A percentile compares a stretch with the other conserved stretches of the same genome.
These are phyloP conservation scores for Neostethus bicornis DNA, from an alignment of 2,797 vertebrate species.

Conservation along the genomic window DNA sequence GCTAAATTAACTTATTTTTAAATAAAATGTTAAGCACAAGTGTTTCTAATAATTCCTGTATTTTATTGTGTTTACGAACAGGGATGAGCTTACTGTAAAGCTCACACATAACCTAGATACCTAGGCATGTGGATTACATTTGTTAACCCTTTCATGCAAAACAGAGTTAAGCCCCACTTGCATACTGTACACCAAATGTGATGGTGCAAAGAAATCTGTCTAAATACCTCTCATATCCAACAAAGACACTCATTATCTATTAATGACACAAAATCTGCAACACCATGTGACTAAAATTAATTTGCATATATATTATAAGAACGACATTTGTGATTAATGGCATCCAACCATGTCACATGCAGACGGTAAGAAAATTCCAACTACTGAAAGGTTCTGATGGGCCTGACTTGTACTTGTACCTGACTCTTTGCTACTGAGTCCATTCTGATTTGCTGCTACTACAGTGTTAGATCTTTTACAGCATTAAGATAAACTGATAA, in stretches of 20 bases:
- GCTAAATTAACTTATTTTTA: not conserved
- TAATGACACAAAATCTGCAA: constrained; percentile 80
- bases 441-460: constrained; percentile 10
- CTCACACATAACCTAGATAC: constrained; percentile 7
- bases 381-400: constrained; percentile 34
- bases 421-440: not conserved
- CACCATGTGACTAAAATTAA: constrained; percentile 80
- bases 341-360: constrained; percentile 74
- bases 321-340: constrained; percentile 84
- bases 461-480: constrained; percentile 5
- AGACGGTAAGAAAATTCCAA: constrained; percentile 52
- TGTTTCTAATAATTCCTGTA: not conserved
- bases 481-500: constrained; percentile 14
- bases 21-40: not conserved
- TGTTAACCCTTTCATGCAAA: constrained; percentile 8
- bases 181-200: constrained; percentile 38
- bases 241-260: constrained; percentile 80
- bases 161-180: constrained; percentile 2
- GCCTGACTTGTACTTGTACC: constrained; percentile 21
- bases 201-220: constrained; percentile 50
- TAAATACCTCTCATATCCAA: constrained; percentile 58
- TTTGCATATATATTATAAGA: constrained; percentile 87
- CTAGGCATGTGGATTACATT: not conserved
- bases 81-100: not conserved
- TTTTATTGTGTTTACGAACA: not conserved